Conservation (phyloP, 2,797 vertebrate genomes). For the Eleutherodactylus coqui region DNA sequence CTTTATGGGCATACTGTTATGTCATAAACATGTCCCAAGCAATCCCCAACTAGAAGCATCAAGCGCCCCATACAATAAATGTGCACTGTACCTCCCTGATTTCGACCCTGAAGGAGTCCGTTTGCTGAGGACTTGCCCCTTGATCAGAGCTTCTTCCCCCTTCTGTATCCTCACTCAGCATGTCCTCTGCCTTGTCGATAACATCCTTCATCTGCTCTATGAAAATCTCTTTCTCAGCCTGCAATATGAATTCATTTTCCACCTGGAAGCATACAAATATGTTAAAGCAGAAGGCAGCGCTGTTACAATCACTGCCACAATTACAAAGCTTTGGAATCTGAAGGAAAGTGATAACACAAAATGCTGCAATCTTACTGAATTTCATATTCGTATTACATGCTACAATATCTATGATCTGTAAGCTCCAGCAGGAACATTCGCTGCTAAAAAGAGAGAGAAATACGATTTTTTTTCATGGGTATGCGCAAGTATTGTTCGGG, state of each 20-base stretch:
- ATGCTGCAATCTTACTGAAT: background rate
- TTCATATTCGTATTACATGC: background rate
- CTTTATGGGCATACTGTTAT: background rate
- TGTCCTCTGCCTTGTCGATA: constrained; percentile 98
- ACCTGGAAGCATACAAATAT: constrained; percentile 76
- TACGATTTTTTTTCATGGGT: background rate
- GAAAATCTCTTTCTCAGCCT: constrained; percentile 92
- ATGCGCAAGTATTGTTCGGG: background rate
- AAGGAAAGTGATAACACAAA: background rate
- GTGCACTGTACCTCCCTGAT: constrained; percentile 70
- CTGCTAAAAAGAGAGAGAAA: background rate
- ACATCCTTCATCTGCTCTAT: constrained; percentile 98
- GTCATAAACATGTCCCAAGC: background rate
- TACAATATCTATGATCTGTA: background rate
- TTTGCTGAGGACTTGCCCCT: constrained; percentile 83
- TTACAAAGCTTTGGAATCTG: background rate
- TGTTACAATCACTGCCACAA: background rate
- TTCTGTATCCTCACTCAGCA: constrained; percentile 92
- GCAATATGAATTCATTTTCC: constrained; percentile 95
- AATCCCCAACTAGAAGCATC: background rate
- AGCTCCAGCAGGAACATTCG: background rate
- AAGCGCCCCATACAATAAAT: background rate
- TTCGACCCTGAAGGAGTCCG: constrained; percentile 70
- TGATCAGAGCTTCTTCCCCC: constrained; percentile 83
- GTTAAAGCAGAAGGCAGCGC: constrained; percentile 11